Evolutionary conservation across 2,113 vertebrate genomes (phyloP).

Genomic region (Empidonax traillii): DNA sequence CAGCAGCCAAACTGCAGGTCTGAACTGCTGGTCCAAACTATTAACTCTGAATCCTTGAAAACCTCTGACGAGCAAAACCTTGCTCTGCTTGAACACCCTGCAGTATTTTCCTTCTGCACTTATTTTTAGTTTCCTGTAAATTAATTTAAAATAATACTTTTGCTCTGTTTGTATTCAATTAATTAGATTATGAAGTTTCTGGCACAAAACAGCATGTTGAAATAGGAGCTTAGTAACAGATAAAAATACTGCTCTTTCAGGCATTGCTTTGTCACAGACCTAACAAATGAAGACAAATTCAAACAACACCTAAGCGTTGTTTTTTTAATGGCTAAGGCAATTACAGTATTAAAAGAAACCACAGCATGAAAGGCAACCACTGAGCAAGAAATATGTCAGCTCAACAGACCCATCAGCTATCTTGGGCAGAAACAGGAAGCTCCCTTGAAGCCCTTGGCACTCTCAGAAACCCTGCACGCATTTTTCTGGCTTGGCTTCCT

Average conservation of each 20-base stretch:
- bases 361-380: background rate
- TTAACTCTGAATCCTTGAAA: background rate
- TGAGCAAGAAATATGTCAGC: background rate
- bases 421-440: background rate
- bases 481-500: background rate
- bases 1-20: background rate
- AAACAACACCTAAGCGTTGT: background rate
- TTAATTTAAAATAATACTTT: constrained; percentile 28
- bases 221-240: background rate
- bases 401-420: background rate
- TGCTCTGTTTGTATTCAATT: background rate
- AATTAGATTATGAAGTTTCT: constrained; percentile 1
- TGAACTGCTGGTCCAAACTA: background rate
- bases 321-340: background rate
- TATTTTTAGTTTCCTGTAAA: background rate
- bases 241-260: background rate
- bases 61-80: background rate
- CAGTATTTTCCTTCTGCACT: background rate
- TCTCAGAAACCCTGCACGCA: background rate
- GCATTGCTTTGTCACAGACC: background rate
- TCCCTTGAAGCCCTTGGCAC: background rate
- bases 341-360: background rate
- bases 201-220: background rate
- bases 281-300: constrained; percentile 33
- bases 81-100: background rate